phyloP scores from a whole-genome alignment of 2,797 vertebrate species.

The Etheostoma nigrum region DNA sequence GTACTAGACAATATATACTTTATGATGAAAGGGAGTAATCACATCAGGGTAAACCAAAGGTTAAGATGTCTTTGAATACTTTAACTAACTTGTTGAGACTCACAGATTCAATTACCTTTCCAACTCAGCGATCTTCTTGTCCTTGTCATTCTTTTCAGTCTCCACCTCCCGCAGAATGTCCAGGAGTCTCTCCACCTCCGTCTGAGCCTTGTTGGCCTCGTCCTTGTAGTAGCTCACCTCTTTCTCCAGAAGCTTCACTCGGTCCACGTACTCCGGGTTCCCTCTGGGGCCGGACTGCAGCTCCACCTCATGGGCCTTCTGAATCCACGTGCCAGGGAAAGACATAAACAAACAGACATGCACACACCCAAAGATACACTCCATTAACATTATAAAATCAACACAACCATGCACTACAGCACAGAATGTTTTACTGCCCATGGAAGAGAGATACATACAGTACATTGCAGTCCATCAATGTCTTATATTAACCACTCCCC shows the following conservation, averaged over 20 bases:
- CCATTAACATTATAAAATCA: conserved; percentile 23
- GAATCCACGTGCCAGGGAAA: conserved; percentile 55
- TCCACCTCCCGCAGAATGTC: conserved; percentile 98
- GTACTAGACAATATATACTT: not conserved
- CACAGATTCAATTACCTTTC: conserved; percentile 88
- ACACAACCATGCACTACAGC: conserved; percentile 23
- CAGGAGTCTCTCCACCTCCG: conserved; percentile 95
- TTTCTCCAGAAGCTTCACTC: conserved; percentile 95
- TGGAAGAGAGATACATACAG: conserved; percentile 47
- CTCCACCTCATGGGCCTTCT: conserved; percentile 96
- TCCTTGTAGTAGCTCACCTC: conserved; percentile 95
- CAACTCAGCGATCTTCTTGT: conserved; percentile 98
- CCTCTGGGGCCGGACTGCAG: conserved; percentile 89
- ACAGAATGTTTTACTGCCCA: conserved; percentile 42
- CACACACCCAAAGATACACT: conserved; percentile 32
- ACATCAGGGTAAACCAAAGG: not conserved
- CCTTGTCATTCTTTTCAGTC: conserved; percentile 98
- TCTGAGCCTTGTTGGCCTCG: conserved; percentile 93
- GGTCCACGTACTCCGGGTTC: conserved; percentile 93
- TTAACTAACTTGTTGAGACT: not conserved
- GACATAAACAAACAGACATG: conserved; percentile 33
- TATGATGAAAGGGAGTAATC: not conserved
- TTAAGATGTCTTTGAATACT: not conserved
- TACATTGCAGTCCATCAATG: conserved; percentile 45
- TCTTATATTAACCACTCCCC: conserved; percentile 37